Evolutionary conservation across 2,797 vertebrate genomes (phyloP).

Genomic region (Megalops cyprinoides): DNA sequence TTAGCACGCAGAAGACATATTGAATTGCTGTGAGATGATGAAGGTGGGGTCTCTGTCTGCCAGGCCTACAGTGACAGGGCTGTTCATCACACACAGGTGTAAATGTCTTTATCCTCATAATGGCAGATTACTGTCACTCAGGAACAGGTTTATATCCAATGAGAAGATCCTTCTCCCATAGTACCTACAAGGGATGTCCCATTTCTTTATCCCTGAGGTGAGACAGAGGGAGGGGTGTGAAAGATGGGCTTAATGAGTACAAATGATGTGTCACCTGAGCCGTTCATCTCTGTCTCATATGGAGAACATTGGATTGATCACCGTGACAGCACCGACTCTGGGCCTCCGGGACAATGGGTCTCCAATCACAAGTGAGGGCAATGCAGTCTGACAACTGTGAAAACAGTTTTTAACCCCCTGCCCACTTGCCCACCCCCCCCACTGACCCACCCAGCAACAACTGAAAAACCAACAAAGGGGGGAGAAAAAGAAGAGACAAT

Average conservation of each 20-base stretch:
- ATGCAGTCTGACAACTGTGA: slow-evolving; percentile 57
- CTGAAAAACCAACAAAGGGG: slow-evolving; percentile 44
- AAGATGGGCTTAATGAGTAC: background rate
- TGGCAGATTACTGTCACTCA: background rate
- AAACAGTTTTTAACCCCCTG: slow-evolving; percentile 49
- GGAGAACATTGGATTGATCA: slow-evolving; percentile 15
- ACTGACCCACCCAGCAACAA: slow-evolving; percentile 40
- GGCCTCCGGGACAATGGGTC: slow-evolving; percentile 13
- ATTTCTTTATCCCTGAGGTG: background rate
- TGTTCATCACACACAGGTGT: slow-evolving; percentile 9
- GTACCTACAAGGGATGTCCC: background rate
- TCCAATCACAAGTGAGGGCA: background rate
- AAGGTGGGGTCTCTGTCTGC: background rate
- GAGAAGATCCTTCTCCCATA: background rate
- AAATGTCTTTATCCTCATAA: slow-evolving; percentile 1
- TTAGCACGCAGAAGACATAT: background rate
- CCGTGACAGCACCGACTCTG: slow-evolving; percentile 31
- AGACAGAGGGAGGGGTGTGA: background rate
- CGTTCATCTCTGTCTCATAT: slow-evolving; percentile 14
- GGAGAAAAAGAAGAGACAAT: slow-evolving; percentile 51
- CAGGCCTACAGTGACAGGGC: background rate
- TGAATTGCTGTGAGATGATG: slow-evolving; percentile 9
- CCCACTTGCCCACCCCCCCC: no score
- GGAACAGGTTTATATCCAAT: slow-evolving; percentile 18
- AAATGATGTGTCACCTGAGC: slow-evolving; percentile 25